These are phyloP conservation scores for Onychomys arenicola DNA, from an alignment of 2,797 vertebrate species.

Conservation along the genomic window DNA sequence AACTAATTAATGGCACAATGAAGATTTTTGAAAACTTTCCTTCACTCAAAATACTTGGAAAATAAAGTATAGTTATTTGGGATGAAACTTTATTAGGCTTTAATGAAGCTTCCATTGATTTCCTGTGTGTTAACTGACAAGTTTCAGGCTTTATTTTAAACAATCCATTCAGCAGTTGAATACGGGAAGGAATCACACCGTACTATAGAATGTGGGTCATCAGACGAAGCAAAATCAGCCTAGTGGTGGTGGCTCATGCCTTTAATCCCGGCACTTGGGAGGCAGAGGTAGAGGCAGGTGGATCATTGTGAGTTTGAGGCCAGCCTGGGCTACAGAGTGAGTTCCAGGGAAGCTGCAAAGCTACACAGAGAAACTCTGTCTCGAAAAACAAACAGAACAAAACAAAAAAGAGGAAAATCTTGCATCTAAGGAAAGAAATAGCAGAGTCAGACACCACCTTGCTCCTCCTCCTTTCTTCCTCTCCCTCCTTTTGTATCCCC, in stretches of 20 bases:
- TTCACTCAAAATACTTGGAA: constrained; percentile 76
- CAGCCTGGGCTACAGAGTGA: too few relatives aligned
- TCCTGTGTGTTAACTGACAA: constrained; percentile 48
- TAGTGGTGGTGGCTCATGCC: too few relatives aligned
- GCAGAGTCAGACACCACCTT: not conserved
- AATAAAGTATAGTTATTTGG: constrained; percentile 73
- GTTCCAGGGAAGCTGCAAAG: too few relatives aligned
- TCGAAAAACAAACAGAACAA: too few relatives aligned
- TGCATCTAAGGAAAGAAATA: not conserved
- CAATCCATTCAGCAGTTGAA: constrained; percentile 19
- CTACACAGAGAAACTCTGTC: too few relatives aligned
- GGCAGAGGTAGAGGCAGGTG: too few relatives aligned
- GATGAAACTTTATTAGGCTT: constrained; percentile 51
- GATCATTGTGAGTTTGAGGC: too few relatives aligned
- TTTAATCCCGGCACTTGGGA: too few relatives aligned
- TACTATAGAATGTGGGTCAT: not conserved
- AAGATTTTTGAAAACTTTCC: constrained; percentile 80
- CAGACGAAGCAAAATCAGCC: not conserved
- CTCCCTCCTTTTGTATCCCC: too few relatives aligned
- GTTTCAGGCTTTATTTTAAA: constrained; percentile 67
- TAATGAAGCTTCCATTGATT: constrained; percentile 78
- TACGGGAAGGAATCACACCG: not conserved
- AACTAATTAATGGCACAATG: constrained; percentile 76
- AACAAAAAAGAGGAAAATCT: not conserved
- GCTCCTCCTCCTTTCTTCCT: not conserved